Conservation (phyloP, 2,113 vertebrate genomes). For the Amphiprion ocellaris region DNA sequence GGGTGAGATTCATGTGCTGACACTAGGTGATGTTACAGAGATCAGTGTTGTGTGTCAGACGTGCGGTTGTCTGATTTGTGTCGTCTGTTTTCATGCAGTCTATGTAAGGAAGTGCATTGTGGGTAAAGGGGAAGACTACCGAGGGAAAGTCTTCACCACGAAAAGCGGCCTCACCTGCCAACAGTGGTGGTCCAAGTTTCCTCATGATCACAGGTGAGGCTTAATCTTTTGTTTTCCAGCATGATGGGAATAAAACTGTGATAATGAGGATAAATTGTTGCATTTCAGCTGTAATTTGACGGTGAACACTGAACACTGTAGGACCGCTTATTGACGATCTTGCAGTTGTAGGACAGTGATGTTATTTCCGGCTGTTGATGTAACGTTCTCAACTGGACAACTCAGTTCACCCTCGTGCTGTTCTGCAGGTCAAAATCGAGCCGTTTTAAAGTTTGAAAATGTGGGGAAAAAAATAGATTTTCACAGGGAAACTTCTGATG, state of each 20-base stretch:
- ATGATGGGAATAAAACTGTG: background rate
- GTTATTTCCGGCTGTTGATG: no score
- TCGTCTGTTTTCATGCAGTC: slow-evolving; percentile 76
- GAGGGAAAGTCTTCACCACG: slow-evolving; percentile 87
- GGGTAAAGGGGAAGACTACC: slow-evolving; percentile 88
- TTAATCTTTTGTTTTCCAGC: background rate
- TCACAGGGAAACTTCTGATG: no score
- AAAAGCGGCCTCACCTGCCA: slow-evolving; percentile 89
- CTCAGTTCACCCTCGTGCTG: no score
- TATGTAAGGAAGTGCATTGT: slow-evolving; percentile 92
- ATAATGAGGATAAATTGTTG: background rate
- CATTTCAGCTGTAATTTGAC: background rate
- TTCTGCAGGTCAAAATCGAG: no score
- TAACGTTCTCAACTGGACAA: no score
- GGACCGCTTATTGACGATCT: no score
- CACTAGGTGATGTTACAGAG: background rate
- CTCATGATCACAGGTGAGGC: slow-evolving; percentile 93
- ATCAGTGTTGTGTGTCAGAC: background rate
- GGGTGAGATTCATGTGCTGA: slow-evolving; percentile 79
- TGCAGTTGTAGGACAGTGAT: no score
- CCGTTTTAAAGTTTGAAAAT: no score
- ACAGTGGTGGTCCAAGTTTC: slow-evolving; percentile 91
- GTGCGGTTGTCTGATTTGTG: background rate
- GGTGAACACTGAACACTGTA: background rate
- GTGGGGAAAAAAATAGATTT: no score